Percentiles rank a stretch among this genome's conserved stretches.
These are phyloP conservation scores for Molossus molossus DNA, from an alignment of 2,797 vertebrate genomes.

Conservation along the genomic window DNA sequence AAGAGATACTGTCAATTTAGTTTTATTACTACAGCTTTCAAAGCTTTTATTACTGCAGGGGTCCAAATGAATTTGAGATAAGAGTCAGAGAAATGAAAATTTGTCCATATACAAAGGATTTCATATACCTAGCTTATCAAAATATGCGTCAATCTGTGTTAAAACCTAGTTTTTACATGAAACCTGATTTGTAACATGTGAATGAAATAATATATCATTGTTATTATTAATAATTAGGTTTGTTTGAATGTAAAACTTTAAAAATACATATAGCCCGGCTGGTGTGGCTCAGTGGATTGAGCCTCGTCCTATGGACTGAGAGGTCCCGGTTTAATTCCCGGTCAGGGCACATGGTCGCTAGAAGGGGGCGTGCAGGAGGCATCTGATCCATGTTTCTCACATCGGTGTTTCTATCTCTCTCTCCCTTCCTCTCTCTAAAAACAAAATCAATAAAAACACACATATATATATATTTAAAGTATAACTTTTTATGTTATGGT, in stretches of 20 bases:
- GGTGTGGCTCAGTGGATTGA: too few relatives aligned
- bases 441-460: not conserved
- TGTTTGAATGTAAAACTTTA: constrained; percentile 41
- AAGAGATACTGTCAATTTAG: constrained; percentile 57
- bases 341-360: too few relatives aligned
- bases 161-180: constrained; percentile 35
- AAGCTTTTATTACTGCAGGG: not conserved
- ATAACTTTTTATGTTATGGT: constrained; percentile 37
- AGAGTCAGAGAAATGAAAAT: constrained; percentile 32
- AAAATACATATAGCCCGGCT: not conserved
- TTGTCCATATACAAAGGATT: constrained; percentile 11
- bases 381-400: too few relatives aligned
- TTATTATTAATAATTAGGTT: constrained; percentile 43
- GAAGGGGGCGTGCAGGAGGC: too few relatives aligned
- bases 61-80: constrained; percentile 52
- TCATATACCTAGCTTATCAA: constrained; percentile 15
- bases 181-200: constrained; percentile 1
- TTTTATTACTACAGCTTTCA: constrained; percentile 56
- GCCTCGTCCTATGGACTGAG: too few relatives aligned
- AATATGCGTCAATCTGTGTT: constrained; percentile 31
- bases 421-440: not conserved
- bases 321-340: too few relatives aligned
- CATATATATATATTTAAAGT: not conserved
- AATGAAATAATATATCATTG: constrained; percentile 18
- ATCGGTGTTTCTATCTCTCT: too few relatives aligned